Conservation (phyloP, 2,113 vertebrate genomes). For the Phylloscopus whistleri region DNA sequence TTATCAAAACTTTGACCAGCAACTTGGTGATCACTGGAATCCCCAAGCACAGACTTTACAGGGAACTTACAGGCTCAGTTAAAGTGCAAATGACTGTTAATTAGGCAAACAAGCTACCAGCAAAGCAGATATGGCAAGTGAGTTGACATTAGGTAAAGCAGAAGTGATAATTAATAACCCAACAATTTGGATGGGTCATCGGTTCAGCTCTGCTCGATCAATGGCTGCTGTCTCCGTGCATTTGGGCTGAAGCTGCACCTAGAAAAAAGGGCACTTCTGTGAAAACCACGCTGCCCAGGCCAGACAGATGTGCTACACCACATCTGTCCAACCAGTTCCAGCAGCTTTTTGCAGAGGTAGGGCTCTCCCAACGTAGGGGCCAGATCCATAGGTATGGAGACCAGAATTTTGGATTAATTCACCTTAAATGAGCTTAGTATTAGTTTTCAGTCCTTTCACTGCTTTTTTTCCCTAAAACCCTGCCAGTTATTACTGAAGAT, state of each 20-base stretch:
- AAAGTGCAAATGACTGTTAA: slow-evolving; percentile 31
- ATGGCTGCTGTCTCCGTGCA: not conserved
- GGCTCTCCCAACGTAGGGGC: not conserved
- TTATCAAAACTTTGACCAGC: slow-evolving; percentile 15
- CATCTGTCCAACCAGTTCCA: not conserved
- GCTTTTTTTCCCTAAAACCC: not conserved
- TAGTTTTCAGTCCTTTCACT: not conserved
- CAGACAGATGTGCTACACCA: not conserved
- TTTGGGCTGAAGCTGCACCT: not conserved
- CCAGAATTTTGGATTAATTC: not conserved
- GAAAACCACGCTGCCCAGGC: not conserved
- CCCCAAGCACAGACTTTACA: not conserved
- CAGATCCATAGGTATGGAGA: not conserved
- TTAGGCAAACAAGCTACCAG: not conserved
- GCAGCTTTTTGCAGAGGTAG: not conserved
- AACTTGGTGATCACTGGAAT: not conserved
- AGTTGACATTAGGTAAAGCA: not conserved
- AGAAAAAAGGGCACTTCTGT: not conserved
- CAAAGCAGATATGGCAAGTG: slow-evolving; percentile 25
- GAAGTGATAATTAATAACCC: slow-evolving; percentile 32
- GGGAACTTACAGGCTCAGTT: not conserved
- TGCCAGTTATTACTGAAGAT: not conserved
- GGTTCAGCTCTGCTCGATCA: not conserved
- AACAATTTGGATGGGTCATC: not conserved
- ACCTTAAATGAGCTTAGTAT: not conserved